Base-by-base conservation (phyloP, 2,113 vertebrate genomes). In the Scomber scombrus region DNA sequence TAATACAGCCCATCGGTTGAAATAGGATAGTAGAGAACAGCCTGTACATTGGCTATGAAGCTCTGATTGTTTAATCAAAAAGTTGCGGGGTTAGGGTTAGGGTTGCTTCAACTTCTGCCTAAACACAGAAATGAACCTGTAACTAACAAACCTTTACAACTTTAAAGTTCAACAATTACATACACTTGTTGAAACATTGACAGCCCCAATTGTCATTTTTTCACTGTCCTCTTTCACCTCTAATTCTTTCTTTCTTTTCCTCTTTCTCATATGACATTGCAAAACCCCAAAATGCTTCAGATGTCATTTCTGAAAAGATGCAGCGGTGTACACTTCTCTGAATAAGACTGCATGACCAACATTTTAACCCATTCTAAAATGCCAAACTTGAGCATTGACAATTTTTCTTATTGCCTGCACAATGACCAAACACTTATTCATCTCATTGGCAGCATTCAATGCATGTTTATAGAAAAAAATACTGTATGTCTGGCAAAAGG, bases 241-340 rank as follows among this genome's bases (percentile, higher is more conserved):
- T 9, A 50, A 45, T 63, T 7, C 9, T 60, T n/a, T 26, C 62
- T 16, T 60, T 47, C 6, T 57, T 19, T 2, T 14, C 1, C 16
- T 23, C 23, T 62, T 40, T 69, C 26, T 21, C 18, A 23, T 14
- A 1, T 6, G n/a, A 14, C 26, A 18, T 50, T 64, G 43, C 21
- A 66, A 70, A 63, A 8, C 40, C 43, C 12, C 16, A 51, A 84
- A 79, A 40, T 54, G 21, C 71, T 71, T 45, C 47, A 51, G 31
- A 58, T 68, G 23, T 55, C 45, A 76, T 61, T 26, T 49, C 43
- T 62, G 58, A 88, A 79, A 79, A 56, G 19, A 70, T 60, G 62
- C 80, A 82, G 78, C 89, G 84, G 86, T 71, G 80, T 57, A 45
- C 43, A 65, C n/a, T 18, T 64, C 45, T n/a, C n/a, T 13, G 11